Conservation (phyloP, 2,888 invertebrate genomes). For the Rugalucina vietnamica region DNA sequence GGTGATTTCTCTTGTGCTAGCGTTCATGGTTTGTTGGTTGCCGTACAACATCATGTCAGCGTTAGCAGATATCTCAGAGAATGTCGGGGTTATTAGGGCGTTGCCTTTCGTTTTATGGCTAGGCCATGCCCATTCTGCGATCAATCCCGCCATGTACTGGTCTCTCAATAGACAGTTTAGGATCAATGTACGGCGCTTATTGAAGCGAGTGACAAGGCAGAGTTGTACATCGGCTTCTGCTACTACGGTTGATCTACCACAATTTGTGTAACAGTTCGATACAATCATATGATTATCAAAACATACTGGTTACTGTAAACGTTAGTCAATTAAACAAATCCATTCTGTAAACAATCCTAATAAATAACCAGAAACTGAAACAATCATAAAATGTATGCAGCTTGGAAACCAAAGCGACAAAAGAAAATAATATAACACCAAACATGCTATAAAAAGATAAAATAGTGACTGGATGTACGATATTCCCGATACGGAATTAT, state of each 20-base stretch:
- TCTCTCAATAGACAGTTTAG: conserved; percentile 86
- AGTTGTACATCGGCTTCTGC: conserved; percentile 50
- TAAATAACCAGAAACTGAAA: too few species aligned
- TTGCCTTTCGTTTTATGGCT: conserved; percentile 86
- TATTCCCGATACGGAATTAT: too few species aligned
- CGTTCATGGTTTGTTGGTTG: conserved; percentile 91
- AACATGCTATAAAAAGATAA: too few species aligned
- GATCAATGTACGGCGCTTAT: conserved; percentile 62
- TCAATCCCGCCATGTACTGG: conserved; percentile 93
- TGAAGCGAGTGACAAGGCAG: conserved; percentile 54
- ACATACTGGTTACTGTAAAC: too few species aligned
- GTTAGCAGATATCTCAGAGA: conserved; percentile 83
- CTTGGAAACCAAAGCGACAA: too few species aligned
- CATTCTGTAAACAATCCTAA: too few species aligned
- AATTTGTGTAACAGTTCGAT: conserved; percentile 50
- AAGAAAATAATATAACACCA: too few species aligned
- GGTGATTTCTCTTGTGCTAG: conserved; percentile 88
- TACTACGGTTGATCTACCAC: conserved; percentile 44
- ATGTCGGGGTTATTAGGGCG: conserved; percentile 76
- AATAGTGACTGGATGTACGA: too few species aligned
- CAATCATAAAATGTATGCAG: too few species aligned
- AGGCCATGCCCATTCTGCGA: conserved; percentile 92
- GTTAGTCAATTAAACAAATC: too few species aligned
- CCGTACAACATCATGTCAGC: conserved; percentile 89
- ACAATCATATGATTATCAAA: too few species aligned